phyloP scores from a whole-genome alignment of 2,797 vertebrate genomes.

The Chrysolophus pictus region DNA sequence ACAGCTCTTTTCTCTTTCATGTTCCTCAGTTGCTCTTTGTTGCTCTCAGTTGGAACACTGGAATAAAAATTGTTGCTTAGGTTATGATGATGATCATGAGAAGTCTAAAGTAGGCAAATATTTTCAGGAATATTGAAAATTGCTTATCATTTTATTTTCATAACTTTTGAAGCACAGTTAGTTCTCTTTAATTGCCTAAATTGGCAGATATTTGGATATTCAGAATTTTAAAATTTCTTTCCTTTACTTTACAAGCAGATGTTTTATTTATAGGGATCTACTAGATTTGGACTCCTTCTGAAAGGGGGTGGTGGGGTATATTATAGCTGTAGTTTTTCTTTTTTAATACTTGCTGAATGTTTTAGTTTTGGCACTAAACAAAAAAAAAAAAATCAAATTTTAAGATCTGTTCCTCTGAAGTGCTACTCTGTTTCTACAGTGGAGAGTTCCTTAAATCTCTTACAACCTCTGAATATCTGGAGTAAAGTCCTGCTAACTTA shows the following conservation, averaged over 20 bases:
- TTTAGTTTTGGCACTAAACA: not conserved
- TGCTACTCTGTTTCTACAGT: not conserved
- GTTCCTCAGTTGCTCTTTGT: not conserved
- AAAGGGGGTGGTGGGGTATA: rapidly evolving
- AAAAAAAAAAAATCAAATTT: too few relatives aligned
- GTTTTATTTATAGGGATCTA: not conserved
- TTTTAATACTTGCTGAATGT: not conserved
- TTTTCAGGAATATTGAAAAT: not conserved
- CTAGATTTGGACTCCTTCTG: not conserved
- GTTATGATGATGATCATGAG: rapidly evolving
- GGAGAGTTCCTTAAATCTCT: not conserved
- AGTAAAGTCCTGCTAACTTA: not conserved
- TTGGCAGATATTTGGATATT: not conserved
- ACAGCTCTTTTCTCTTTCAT: not conserved
- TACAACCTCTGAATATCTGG: not conserved
- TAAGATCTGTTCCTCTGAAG: not conserved
- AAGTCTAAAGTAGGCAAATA: not conserved
- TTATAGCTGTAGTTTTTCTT: not conserved
- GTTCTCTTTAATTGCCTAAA: not conserved
- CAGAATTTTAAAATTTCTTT: not conserved
- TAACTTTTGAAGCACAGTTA: not conserved
- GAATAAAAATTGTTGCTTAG: not conserved
- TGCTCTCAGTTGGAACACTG: not conserved
- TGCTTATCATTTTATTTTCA: not conserved
- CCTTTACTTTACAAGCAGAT: not conserved